Percentiles rank a stretch among this genome's conserved stretches.
Conservation (phyloP, 2,888 invertebrate genomes). For the Epistrophella euchroma region DNA sequence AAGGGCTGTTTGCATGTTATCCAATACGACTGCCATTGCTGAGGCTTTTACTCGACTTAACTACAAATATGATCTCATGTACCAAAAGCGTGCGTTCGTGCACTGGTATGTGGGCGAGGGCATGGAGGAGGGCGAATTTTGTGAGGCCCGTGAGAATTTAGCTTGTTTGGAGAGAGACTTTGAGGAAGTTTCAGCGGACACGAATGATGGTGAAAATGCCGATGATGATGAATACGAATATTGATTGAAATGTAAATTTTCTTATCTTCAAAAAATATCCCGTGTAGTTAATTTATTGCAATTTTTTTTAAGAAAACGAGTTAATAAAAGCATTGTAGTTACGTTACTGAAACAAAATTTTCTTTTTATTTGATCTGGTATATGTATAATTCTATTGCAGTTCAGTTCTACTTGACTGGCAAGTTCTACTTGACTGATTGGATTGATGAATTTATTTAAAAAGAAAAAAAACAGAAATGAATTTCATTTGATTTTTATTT, state of each 20-base stretch:
- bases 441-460: too few relatives aligned
- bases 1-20: constrained; percentile 95
- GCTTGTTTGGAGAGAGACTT: constrained; percentile 82
- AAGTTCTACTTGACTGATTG: too few relatives aligned
- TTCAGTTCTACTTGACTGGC: too few relatives aligned
- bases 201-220: constrained; percentile 78
- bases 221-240: constrained; percentile 78
- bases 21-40: constrained; percentile 95
- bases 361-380: too few relatives aligned
- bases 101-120: constrained; percentile 91
- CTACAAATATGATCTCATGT: constrained; percentile 95
- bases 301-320: constrained; percentile 11
- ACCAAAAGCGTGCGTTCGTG: constrained; percentile 89
- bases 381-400: too few relatives aligned
- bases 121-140: constrained; percentile 83
- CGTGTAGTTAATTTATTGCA: constrained; percentile 20
- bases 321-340: constrained; percentile 17
- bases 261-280: not conserved
- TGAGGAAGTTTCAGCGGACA: constrained; percentile 81
- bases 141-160: constrained; percentile 83
- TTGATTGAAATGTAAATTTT: constrained; percentile 58
- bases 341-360: not conserved
- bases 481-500: constrained; percentile 62
- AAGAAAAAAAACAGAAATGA: constrained; percentile 9
- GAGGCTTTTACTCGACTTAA: constrained; percentile 95